Conservation (phyloP, 2,888 invertebrate species). For the Lasioglossum calceatum region DNA sequence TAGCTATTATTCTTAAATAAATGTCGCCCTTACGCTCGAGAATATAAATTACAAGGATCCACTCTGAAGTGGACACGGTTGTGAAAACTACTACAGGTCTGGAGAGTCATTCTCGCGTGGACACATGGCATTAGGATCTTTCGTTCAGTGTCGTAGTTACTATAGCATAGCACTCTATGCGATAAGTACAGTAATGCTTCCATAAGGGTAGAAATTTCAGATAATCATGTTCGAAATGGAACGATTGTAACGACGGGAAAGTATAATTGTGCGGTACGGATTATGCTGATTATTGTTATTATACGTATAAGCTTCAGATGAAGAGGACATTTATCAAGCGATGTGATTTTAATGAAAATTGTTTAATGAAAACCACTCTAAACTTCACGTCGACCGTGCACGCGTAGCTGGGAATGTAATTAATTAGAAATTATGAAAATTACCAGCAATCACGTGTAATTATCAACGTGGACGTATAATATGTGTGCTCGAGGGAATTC, state of each 20-base stretch:
- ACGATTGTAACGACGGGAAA: not conserved
- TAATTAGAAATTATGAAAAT: constrained; percentile 10
- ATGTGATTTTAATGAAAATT: constrained; percentile 6
- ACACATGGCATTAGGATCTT: not conserved
- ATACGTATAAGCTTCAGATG: not conserved
- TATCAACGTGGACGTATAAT: not conserved
- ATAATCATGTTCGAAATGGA: not conserved
- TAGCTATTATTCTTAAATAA: constrained; percentile 14
- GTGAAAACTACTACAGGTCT: not conserved
- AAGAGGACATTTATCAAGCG: not conserved
- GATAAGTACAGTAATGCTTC: not conserved
- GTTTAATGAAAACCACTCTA: not conserved
- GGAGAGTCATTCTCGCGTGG: not conserved
- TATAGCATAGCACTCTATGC: not conserved
- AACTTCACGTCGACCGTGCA: not conserved
- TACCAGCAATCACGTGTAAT: constrained; percentile 2
- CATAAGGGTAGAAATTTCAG: not conserved
- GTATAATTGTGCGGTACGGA: not conserved
- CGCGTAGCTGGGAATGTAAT: not conserved
- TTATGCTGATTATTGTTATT: not conserved
- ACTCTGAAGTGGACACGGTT: not conserved
- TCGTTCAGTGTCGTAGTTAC: not conserved
- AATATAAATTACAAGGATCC: constrained; percentile 9
- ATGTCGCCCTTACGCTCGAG: not conserved
- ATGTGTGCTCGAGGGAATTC: not conserved